phyloP scores from a whole-genome alignment of 2,888 invertebrate genomes.

The Apotomis turbidana region DNA sequence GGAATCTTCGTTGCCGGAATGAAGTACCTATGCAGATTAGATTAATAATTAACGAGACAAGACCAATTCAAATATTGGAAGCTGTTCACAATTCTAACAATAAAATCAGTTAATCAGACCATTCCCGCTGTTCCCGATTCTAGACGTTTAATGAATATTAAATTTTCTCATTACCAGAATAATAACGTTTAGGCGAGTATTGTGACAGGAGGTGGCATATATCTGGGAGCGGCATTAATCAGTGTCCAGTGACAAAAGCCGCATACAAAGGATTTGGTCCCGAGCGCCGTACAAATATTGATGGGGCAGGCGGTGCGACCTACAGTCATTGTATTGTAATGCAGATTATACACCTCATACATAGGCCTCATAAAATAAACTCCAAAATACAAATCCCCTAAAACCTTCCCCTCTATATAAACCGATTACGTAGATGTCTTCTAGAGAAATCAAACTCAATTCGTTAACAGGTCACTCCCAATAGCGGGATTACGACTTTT shows the following conservation, averaged over 20 bases:
- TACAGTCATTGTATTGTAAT: constrained; percentile 39
- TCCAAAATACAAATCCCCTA: neutral
- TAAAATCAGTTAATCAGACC: neutral
- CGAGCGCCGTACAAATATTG: constrained; percentile 54
- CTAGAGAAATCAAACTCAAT: constrained; percentile 26
- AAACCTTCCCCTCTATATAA: constrained; percentile 2
- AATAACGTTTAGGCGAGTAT: constrained; percentile 27
- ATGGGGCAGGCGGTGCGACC: constrained; percentile 54
- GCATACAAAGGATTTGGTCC: constrained; percentile 61
- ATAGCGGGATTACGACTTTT: constrained; percentile 16
- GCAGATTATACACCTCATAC: constrained; percentile 18
- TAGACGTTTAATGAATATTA: constrained; percentile 18
- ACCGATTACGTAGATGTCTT: constrained; percentile 26
- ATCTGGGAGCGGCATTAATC: constrained; percentile 59
- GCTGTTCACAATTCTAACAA: neutral
- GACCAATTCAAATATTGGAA: neutral
- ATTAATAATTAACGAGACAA: neutral
- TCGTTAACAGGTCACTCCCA: constrained; percentile 26
- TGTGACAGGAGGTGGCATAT: constrained; percentile 42
- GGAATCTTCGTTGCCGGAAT: neutral
- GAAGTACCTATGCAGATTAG: neutral
- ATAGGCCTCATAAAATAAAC: constrained; percentile 17
- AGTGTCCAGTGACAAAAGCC: constrained; percentile 67
- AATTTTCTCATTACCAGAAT: constrained; percentile 23
- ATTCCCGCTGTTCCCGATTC: neutral